phyloP scores from a whole-genome alignment of 2,797 vertebrate genomes.

The Heliangelus exortis region DNA sequence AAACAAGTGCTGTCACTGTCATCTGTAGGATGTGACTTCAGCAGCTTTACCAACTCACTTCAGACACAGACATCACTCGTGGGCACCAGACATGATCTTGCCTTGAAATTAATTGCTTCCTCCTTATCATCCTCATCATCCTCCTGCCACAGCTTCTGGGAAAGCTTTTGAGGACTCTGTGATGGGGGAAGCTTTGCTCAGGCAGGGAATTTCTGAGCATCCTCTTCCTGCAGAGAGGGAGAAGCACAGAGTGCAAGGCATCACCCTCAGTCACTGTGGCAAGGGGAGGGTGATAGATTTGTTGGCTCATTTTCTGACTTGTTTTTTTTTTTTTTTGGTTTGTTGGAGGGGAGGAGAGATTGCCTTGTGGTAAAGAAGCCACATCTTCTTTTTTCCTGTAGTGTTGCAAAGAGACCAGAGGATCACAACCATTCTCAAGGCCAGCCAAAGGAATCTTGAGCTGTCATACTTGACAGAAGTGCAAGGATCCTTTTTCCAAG shows the following conservation, averaged over 20 bases:
- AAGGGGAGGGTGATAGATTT: not conserved
- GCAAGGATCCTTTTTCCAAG: not conserved
- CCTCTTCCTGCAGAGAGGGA: not conserved
- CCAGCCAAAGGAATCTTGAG: not conserved
- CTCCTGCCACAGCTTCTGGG: not conserved
- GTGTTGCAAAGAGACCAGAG: not conserved
- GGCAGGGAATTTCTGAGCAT: not conserved
- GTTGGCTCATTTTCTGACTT: not conserved
- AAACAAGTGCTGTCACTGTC: not conserved
- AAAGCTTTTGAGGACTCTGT: not conserved
- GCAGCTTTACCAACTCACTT: not conserved
- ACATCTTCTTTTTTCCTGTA: not conserved
- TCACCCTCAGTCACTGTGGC: not conserved
- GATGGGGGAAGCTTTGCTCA: not conserved
- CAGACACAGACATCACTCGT: not conserved
- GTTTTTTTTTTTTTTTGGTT: not conserved
- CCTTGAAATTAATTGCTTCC: not conserved
- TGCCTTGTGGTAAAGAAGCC: accelerated
- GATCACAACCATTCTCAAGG: not conserved
- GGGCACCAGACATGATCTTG: not conserved
- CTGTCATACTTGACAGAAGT: accelerated
- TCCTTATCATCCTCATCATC: not conserved
- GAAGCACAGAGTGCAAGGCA: not conserved
- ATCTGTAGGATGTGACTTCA: not conserved
- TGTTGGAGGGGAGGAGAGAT: not conserved